phyloP scores from a whole-genome alignment of 2,113 vertebrate genomes.

The Rhea americana region DNA sequence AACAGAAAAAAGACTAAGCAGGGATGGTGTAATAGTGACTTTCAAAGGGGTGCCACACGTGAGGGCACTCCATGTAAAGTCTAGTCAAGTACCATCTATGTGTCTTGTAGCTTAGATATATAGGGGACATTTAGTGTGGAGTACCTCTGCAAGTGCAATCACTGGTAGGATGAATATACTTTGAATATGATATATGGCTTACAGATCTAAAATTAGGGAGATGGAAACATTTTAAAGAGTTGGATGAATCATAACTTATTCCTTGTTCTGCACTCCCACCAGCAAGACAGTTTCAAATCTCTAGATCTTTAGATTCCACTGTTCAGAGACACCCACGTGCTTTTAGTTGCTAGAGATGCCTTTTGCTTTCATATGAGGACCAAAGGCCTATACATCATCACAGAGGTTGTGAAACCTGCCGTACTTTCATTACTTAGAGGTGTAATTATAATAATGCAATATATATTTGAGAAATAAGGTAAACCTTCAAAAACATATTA shows the following conservation, averaged over 20 bases:
- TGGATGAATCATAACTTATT: constrained; percentile 26
- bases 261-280: neutral
- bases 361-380: neutral
- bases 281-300: neutral
- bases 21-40: neutral
- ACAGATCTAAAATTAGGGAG: constrained; percentile 13
- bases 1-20: neutral
- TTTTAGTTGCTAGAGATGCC: neutral
- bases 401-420: neutral
- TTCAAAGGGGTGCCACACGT: neutral
- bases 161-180: neutral
- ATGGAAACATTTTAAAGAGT: neutral
- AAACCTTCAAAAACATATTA: constrained; percentile 19
- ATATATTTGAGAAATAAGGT: constrained; percentile 13
- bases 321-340: neutral
- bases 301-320: neutral
- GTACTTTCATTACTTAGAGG: neutral
- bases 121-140: neutral
- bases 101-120: neutral
- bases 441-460: constrained; percentile 14
- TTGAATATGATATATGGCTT: neutral
- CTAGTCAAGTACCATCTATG: neutral
- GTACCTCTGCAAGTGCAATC: neutral
- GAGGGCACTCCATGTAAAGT: neutral
- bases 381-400: neutral